phyloP scores from a whole-genome alignment of 2,797 vertebrate genomes.

The Lithobates pipiens region DNA sequence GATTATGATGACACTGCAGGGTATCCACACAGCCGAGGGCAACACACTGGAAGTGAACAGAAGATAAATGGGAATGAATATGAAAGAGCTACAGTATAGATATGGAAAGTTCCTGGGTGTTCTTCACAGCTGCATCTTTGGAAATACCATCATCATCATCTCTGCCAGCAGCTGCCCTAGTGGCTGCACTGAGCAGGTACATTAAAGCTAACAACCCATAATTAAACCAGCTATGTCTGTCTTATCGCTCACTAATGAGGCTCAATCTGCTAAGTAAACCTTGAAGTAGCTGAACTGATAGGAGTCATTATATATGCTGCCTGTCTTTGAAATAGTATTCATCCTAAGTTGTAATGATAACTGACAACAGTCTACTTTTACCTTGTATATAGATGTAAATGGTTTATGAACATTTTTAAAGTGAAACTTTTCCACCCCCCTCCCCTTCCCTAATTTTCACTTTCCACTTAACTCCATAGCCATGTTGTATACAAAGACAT shows the following conservation, averaged over 20 bases:
- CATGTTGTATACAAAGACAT: no score
- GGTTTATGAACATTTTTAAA: no score
- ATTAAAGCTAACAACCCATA: constrained; percentile 47
- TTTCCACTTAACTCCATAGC: no score
- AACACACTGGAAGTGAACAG: constrained; percentile 61
- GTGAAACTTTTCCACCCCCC: no score
- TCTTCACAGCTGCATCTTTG: constrained; percentile 30
- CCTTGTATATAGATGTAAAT: no score
- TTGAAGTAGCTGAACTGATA: neutral
- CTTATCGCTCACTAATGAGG: constrained; percentile 20
- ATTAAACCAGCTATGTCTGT: constrained; percentile 21
- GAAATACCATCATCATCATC: constrained; percentile 47
- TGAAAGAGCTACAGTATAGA: constrained; percentile 17
- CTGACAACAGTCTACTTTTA: no score
- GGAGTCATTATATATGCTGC: neutral
- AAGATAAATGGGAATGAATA: constrained; percentile 62
- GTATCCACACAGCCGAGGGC: constrained; percentile 37
- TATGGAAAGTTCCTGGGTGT: constrained; percentile 2
- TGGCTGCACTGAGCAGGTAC: constrained; percentile 8
- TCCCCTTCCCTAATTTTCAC: no score
- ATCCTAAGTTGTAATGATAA: neutral
- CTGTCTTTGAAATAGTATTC: neutral
- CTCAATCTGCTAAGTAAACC: constrained; percentile 9
- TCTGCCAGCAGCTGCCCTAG: constrained; percentile 14
- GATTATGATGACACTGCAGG: constrained; percentile 46